phyloP scores from a whole-genome alignment of 1,140 invertebrate genomes.

The Dufourea novaeangliae region DNA sequence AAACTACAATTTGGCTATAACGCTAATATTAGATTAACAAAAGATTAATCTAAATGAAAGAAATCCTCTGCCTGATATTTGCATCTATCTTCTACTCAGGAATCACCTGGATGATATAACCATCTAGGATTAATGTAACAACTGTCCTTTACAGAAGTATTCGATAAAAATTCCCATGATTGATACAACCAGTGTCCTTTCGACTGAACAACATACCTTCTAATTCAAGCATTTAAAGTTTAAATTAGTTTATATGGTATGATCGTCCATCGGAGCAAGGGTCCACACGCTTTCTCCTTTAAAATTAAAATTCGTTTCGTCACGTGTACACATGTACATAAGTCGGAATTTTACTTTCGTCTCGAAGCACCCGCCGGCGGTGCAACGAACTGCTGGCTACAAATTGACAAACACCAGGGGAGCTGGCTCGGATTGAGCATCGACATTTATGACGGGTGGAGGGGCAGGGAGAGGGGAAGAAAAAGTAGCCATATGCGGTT shows the following conservation, averaged over 20 bases:
- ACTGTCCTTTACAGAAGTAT: neutral
- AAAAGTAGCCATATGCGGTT: slow-evolving; percentile 32
- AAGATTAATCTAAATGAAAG: no score
- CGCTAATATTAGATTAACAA: no score
- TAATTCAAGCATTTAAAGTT: no score
- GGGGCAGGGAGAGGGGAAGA: neutral
- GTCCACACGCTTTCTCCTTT: neutral
- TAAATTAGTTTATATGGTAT: no score
- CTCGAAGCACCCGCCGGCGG: neutral
- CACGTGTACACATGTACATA: no score
- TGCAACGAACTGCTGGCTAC: neutral
- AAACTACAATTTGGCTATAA: no score
- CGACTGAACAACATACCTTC: neutral
- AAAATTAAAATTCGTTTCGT: neutral
- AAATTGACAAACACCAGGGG: slow-evolving; percentile 1
- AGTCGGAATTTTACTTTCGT: neutral
- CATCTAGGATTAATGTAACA: neutral
- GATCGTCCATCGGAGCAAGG: no score
- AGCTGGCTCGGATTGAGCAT: slow-evolving; percentile 25
- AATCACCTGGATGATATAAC: neutral
- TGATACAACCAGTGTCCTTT: neutral
- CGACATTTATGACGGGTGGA: slow-evolving; percentile 39
- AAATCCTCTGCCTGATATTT: neutral
- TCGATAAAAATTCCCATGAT: neutral
- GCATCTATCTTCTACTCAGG: neutral